phyloP scores from a whole-genome alignment of 2,113 vertebrate genomes.

The Chlorodrepanis virens region DNA sequence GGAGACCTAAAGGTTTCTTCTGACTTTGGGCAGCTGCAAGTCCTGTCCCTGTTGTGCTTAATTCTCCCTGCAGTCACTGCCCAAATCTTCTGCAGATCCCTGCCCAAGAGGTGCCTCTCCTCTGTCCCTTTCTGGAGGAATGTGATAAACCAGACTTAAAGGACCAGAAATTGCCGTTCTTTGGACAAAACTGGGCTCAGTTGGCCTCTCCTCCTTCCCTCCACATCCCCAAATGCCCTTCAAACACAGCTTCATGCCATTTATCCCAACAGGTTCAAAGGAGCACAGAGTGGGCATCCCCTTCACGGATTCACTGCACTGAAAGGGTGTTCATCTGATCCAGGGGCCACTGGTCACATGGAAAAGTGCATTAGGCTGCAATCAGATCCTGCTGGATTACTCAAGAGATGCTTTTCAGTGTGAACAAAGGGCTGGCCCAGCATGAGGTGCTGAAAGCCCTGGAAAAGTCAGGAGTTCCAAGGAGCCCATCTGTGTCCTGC shows the following conservation, averaged over 20 bases:
- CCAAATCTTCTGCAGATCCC: background rate
- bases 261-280: background rate
- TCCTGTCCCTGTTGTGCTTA: background rate
- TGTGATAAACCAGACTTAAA: background rate
- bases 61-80: background rate
- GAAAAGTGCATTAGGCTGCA: background rate
- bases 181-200: background rate
- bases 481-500: background rate
- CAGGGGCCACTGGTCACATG: background rate
- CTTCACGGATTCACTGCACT: fast-evolving
- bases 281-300: background rate
- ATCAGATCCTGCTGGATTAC: background rate
- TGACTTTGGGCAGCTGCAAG: background rate
- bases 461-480: background rate
- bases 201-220: background rate
- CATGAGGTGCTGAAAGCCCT: background rate
- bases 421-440: background rate
- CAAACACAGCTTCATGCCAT: background rate
- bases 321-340: background rate
- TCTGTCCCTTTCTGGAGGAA: background rate
- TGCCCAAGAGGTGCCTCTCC: background rate
- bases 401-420: background rate
- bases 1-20: background rate
- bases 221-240: background rate
- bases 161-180: background rate